These are phyloP conservation scores for Buceros bicornis DNA, from an alignment of 2,797 vertebrate genomes.

Conservation along the genomic window DNA sequence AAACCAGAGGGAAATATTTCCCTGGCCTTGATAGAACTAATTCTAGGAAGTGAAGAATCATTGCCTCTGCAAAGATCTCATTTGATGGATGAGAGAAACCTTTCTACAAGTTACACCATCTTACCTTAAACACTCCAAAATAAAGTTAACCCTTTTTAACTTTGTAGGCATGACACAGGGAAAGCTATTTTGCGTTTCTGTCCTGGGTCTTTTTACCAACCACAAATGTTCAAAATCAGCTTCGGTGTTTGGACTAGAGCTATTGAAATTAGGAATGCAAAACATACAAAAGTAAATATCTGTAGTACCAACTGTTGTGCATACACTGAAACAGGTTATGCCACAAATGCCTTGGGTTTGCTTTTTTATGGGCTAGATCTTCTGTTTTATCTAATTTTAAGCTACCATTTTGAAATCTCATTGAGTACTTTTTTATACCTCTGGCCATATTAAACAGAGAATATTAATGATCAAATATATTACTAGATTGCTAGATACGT, in stretches of 20 bases:
- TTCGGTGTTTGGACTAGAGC: background rate
- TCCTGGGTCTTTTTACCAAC: background rate
- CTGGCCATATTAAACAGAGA: background rate
- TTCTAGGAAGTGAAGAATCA: background rate
- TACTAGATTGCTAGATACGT: background rate
- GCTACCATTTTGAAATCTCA: background rate
- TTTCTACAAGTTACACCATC: background rate
- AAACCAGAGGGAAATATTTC: background rate
- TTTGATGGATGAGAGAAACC: background rate
- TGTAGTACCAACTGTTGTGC: background rate
- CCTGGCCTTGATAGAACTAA: background rate
- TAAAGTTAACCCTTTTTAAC: background rate
- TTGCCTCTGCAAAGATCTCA: background rate
- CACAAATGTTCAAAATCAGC: background rate
- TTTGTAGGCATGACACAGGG: background rate
- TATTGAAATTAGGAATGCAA: background rate
- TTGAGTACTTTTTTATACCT: background rate
- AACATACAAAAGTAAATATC: background rate
- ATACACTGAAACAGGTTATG: background rate
- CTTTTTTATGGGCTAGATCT: background rate
- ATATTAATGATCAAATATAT: background rate
- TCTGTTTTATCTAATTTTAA: background rate
- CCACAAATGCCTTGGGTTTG: background rate
- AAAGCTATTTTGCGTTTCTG: background rate
- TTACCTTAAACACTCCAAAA: background rate